Base-by-base conservation (phyloP, 2,113 vertebrate genomes). In the Zonotrichia leucophrys region DNA sequence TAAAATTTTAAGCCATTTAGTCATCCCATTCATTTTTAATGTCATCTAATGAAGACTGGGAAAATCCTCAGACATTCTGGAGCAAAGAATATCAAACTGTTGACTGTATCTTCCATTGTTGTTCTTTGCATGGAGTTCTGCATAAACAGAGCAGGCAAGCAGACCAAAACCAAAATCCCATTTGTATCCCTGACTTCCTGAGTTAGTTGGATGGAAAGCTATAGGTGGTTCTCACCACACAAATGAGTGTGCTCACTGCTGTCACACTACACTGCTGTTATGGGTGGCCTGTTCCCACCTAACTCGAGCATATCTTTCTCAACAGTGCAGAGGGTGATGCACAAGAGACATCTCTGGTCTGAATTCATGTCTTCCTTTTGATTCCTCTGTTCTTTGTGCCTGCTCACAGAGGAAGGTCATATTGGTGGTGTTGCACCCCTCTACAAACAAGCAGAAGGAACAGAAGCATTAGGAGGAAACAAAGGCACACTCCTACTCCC, bases 11-110 rank as follows among this genome's bases (percentile, higher is more conserved):
- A 91, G n/a, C 46, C n/a, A 70, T 83, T 95, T 90, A 86, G 55
- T 74, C 63, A 94, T 28, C 16, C 59, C 75, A 83, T 91, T 96
- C 20, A 96, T 92, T 94, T 94, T 92, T 88, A 94, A 92, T 88
- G 62, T 46, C 63, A 42, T 66, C 59, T 33, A 62, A 62, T 1
- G 5, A 95, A 94, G 46, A 62, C 42, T 62, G 20, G 37, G 59
- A 90, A 93, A 90, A 62, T 55, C 58, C 84, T 67, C 67, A 76
- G 84, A 73, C 2, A 1, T 73, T 42, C 28, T 49, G 53, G n/a
- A 73, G 53, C 59, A 53, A 62, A 85, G 28, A 88, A 53, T n/a
- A 66, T 46, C 58, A 87, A 69, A 49, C 41, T 49, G 15, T 17
- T 85, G 49, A 93, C 70, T 11, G 9, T n/a, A 37, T 82, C 62